Evolutionary conservation across 2,113 vertebrate genomes (phyloP), one percentile per base, ranked within the genome.

Genomic region (Fregata magnificens): DNA sequence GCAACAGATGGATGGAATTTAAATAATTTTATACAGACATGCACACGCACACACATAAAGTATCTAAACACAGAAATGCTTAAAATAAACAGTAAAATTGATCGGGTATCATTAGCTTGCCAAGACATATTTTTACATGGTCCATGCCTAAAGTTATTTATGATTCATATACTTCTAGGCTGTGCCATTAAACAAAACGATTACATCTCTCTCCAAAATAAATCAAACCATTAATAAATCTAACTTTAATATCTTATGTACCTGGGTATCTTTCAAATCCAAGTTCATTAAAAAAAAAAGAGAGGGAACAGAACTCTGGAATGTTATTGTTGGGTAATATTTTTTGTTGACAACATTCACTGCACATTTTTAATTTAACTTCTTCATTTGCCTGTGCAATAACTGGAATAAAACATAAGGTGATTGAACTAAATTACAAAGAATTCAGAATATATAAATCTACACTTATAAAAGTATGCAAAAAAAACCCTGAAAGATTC

Each of bases 11-110:
- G 16, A 50, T 21, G 11, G 13, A 66, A 85, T 38, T 86, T 8
- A 50, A 74, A 47, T 47, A 0, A 34, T 29, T 67, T 92, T 53
- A 72, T 21, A 38, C 4, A 66, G 61, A 49, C 5, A 11, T 5
- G 5, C 2, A n/a, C 17, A 63, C 16, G 56, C 9, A 72, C 16
- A 63, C 16, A 47, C 3, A 11, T 0, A 12, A 1, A 4, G 25
- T 44, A 74, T 7, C 15, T 53, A 52, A 72, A 53, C 25, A 53
- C 36, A 90, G 29, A 67, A 40, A 26, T 22, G 12, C 31, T 22
- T 63, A 62, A 71, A 86, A 88, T 36, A 78, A 77, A 38, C 3
- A 16, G 38, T 6, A 52, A 74, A 82, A 4, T 22, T 7, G 5
- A 56, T 36, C 26, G 77, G 36, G 28, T 26, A n/a, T 11, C 29